These are phyloP conservation scores for Limnephilus marmoratus DNA, from an alignment of 2,888 invertebrate species.

Conservation along the genomic window DNA sequence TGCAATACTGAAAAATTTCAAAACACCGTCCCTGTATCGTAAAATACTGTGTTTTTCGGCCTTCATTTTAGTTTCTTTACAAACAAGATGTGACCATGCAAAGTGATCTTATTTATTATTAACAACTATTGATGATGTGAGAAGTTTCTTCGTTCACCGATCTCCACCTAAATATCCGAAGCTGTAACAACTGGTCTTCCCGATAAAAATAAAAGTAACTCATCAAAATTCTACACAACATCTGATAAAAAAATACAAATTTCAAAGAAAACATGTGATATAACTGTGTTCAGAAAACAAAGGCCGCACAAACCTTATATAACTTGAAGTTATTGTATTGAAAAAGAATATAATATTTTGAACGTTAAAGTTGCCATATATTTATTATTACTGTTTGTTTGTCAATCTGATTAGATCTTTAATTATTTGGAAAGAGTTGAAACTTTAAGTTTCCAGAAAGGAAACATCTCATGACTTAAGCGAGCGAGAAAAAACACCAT, in stretches of 20 bases:
- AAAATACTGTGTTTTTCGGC: conserved; percentile 30
- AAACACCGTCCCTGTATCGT: neutral
- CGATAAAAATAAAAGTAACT: neutral
- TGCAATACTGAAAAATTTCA: neutral
- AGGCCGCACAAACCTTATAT: neutral
- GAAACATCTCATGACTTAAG: neutral
- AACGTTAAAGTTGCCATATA: conserved; percentile 15
- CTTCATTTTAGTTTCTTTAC: conserved; percentile 19
- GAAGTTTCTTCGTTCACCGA: neutral
- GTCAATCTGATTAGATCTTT: neutral
- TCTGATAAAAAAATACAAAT: neutral
- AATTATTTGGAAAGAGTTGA: neutral
- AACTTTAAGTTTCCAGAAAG: neutral
- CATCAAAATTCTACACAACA: neutral
- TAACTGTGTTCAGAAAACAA: conserved; percentile 12
- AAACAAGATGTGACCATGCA: neutral
- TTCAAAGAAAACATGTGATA: conserved; percentile 12
- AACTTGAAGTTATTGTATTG: neutral
- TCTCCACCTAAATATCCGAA: neutral
- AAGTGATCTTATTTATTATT: neutral
- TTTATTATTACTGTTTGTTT: neutral
- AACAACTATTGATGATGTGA: neutral
- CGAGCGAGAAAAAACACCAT: neutral
- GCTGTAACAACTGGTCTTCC: neutral
- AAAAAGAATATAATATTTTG: conserved; percentile 25